Conservation (phyloP, 2,113 vertebrate genomes). For the Ceyx melanurus region DNA sequence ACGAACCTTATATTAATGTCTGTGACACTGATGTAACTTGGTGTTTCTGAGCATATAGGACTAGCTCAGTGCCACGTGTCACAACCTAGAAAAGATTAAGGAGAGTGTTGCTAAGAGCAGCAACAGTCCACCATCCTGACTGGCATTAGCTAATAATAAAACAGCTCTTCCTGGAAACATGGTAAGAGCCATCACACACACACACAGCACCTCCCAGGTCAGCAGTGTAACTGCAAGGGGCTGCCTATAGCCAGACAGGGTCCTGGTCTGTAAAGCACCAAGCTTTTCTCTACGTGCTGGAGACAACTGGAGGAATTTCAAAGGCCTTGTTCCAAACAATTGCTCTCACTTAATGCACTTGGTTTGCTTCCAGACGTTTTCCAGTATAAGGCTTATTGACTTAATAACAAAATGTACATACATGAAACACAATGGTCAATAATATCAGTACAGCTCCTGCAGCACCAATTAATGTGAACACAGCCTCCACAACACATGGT, state of each 20-base stretch:
- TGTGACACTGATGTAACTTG: background rate
- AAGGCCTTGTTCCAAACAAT: background rate
- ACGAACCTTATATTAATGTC: background rate
- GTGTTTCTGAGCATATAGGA: background rate
- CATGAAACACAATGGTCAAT: background rate
- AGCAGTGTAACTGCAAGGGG: background rate
- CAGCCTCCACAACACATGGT: accelerated
- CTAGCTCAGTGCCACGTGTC: background rate
- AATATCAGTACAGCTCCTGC: background rate
- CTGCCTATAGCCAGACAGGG: background rate
- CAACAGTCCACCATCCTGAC: background rate
- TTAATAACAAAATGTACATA: background rate
- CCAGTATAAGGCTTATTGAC: background rate
- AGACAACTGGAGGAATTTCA: background rate
- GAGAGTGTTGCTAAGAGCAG: background rate
- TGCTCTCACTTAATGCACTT: background rate
- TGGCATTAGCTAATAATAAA: background rate
- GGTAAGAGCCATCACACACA: background rate
- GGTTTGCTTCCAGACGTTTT: background rate
- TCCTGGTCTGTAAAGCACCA: accelerated
- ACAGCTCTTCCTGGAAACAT: background rate
- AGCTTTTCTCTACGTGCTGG: background rate
- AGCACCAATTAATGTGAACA: background rate
- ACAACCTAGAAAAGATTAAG: background rate
- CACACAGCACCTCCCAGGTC: accelerated